phyloP scores from a whole-genome alignment of 2,113 vertebrate genomes.

The Erythrocebus patas region DNA sequence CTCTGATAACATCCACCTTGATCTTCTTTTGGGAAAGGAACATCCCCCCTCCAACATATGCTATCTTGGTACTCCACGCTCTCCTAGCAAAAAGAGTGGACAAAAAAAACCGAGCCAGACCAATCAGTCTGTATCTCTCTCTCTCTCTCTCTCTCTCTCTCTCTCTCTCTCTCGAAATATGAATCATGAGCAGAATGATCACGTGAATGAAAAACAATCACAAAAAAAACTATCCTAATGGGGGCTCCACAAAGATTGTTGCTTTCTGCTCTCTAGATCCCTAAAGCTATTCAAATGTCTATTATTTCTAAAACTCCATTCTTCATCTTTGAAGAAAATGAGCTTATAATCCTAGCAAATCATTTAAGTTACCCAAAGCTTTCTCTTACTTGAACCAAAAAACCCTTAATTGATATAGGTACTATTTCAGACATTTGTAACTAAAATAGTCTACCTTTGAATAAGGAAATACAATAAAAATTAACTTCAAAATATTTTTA shows the following conservation, averaged over 20 bases:
- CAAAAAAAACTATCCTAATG: not conserved
- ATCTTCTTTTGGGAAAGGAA: not conserved
- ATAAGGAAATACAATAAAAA: slow-evolving; percentile 23
- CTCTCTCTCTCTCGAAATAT: not conserved
- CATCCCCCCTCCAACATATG: not conserved
- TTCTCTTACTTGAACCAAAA: slow-evolving; percentile 10
- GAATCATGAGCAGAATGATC: not conserved
- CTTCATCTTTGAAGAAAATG: not conserved
- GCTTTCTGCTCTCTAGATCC: not conserved
- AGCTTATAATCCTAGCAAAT: not conserved
- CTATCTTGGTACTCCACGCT: not conserved
- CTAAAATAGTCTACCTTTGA: not conserved
- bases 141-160: not conserved
- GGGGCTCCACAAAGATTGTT: not conserved
- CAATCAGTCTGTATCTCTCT: not conserved
- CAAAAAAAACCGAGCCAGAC: not conserved
- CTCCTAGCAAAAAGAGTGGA: not conserved
- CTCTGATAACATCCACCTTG: not conserved
- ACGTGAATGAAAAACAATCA: not conserved
- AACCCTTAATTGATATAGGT: not conserved
- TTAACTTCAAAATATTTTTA: slow-evolving; percentile 30
- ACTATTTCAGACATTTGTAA: not conserved
- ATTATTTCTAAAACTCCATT: not conserved
- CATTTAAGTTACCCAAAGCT: not conserved
- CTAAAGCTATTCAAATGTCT: not conserved